Evolutionary conservation across 2,797 vertebrate genomes (phyloP).

Genomic region (Geotrypetes seraphini): DNA sequence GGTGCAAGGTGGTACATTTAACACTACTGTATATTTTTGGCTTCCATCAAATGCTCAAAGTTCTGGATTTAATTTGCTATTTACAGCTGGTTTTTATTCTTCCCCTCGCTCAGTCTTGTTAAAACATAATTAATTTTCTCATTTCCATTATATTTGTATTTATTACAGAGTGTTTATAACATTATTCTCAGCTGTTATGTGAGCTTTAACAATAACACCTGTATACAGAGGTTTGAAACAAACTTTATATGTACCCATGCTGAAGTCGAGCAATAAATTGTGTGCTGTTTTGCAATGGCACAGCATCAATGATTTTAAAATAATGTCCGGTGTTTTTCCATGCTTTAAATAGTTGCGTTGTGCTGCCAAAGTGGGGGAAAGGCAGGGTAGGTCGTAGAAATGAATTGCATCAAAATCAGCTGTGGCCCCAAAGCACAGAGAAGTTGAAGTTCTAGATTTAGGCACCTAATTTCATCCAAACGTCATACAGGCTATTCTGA

Average conservation of each 20-base stretch:
- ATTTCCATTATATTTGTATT: slow-evolving; percentile 71
- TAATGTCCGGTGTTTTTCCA: slow-evolving; percentile 17
- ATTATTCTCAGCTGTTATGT: slow-evolving; percentile 72
- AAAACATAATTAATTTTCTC: slow-evolving; percentile 57
- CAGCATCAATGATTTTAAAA: slow-evolving; percentile 65
- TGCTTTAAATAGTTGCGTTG: no score
- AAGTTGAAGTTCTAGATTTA: no score
- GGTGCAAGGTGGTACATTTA: slow-evolving; percentile 75
- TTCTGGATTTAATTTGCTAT: slow-evolving; percentile 76
- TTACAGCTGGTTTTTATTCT: slow-evolving; percentile 79
- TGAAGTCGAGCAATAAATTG: slow-evolving; percentile 87
- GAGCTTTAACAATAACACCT: slow-evolving; percentile 82
- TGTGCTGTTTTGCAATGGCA: slow-evolving; percentile 82
- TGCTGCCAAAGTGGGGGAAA: no score
- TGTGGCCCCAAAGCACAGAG: no score
- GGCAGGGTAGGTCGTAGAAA: no score
- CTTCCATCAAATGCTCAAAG: slow-evolving; percentile 56
- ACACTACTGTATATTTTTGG: slow-evolving; percentile 67
- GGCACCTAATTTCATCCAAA: no score
- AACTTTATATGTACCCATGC: slow-evolving; percentile 74
- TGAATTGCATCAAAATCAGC: no score
- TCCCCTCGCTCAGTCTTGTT: slow-evolving; percentile 52
- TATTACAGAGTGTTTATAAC: slow-evolving; percentile 77
- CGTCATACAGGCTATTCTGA: no score
- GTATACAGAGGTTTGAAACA: slow-evolving; percentile 65